Evolutionary conservation across 1,140 invertebrate species (phyloP).

Genomic region (Pseudoatta argentina): DNA sequence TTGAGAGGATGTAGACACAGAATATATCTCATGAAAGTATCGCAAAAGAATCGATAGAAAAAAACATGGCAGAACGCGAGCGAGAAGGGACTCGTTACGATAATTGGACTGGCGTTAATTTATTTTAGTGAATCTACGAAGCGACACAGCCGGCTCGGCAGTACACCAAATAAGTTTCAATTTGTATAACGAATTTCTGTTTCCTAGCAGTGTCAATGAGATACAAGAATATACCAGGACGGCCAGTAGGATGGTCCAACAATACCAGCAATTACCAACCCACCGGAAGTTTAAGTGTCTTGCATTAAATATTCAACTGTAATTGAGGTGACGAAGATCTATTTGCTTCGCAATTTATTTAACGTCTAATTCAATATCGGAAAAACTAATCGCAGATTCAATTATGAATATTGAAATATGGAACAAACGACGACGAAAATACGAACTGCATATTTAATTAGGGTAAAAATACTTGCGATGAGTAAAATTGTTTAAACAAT

Average conservation of each 20-base stretch:
- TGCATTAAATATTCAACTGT: slow-evolving; percentile 43
- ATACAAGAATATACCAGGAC: slow-evolving; percentile 24
- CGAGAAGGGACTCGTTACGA: slow-evolving; percentile 53
- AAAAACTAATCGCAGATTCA: background rate
- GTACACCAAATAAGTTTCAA: slow-evolving; percentile 57
- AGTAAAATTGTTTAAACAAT: slow-evolving; percentile 12
- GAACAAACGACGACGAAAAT: background rate
- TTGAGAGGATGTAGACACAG: background rate
- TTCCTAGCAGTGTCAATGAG: slow-evolving; percentile 21
- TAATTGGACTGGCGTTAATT: slow-evolving; percentile 65
- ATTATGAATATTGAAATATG: slow-evolving; percentile 31
- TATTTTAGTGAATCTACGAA: slow-evolving; percentile 56
- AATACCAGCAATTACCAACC: slow-evolving; percentile 39
- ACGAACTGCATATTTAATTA: background rate
- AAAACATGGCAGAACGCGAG: slow-evolving; percentile 29
- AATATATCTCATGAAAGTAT: slow-evolving; percentile 11
- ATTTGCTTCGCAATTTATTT: slow-evolving; percentile 34
- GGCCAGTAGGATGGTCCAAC: background rate
- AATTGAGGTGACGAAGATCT: slow-evolving; percentile 45
- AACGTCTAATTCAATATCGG: background rate
- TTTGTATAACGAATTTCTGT: slow-evolving; percentile 63
- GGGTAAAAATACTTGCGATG: background rate
- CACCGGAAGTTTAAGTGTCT: slow-evolving; percentile 12
- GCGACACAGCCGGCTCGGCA: background rate
- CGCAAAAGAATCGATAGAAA: slow-evolving; percentile 45